Percentiles rank a stretch among this genome's conserved stretches.
phyloP scores from a whole-genome alignment of 2,888 invertebrate genomes.

The Megastigmus dorsalis region DNA sequence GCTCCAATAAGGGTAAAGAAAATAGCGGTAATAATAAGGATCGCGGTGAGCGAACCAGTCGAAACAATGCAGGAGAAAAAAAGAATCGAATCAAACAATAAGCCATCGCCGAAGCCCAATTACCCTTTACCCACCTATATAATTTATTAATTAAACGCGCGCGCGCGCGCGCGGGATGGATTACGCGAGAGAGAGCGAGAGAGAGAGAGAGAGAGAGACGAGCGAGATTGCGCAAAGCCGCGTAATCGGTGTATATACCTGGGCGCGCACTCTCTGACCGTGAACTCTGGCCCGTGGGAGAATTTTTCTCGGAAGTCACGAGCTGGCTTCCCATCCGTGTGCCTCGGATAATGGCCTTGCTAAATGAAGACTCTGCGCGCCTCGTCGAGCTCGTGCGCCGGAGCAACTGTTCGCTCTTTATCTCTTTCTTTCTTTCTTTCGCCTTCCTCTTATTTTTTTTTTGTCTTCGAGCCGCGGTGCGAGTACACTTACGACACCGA shows the following conservation, averaged over 20 bases:
- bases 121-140: not conserved
- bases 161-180: not conserved
- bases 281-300: constrained; percentile 71
- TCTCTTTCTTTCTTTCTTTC: no score
- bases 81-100: not conserved
- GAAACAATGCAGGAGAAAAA: no score
- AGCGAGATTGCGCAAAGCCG: constrained; percentile 22
- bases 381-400: no score
- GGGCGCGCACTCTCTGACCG: constrained; percentile 60
- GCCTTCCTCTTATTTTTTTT: no score
- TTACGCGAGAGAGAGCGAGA: constrained; percentile 50
- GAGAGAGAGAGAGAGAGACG: constrained; percentile 56
- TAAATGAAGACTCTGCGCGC: not conserved
- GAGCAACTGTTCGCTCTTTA: no score
- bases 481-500: no score
- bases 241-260: constrained; percentile 53
- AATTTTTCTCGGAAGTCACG: constrained; percentile 61
- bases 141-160: constrained; percentile 36
- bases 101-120: constrained; percentile 9
- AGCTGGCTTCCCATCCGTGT: constrained; percentile 25
- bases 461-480: not conserved
- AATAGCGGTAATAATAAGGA: no score
- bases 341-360: constrained; percentile 18
- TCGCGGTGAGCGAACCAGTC: no score
- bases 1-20: no score